phyloP scores from a whole-genome alignment of 2,113 vertebrate genomes.

The Butastur rufipennis region DNA sequence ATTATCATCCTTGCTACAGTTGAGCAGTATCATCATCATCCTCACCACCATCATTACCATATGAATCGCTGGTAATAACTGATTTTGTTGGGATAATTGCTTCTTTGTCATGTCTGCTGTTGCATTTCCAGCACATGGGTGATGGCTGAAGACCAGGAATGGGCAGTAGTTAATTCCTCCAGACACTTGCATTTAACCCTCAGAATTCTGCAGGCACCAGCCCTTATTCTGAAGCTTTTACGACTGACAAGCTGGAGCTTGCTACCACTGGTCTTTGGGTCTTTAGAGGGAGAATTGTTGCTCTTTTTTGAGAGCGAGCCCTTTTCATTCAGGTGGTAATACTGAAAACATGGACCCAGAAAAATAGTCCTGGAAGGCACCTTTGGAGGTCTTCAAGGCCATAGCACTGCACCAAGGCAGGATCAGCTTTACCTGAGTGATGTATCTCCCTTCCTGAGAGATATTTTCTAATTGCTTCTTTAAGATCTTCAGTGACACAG shows the following conservation, averaged over 20 bases:
- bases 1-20: conserved; percentile 47
- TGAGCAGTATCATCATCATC: conserved; percentile 57
- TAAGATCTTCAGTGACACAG: background rate
- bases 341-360: background rate
- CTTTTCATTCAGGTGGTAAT: background rate
- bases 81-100: conserved; percentile 62
- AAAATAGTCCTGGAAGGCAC: background rate
- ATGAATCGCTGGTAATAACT: conserved; percentile 67
- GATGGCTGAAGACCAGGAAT: conserved; percentile 18
- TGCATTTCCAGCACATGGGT: conserved; percentile 5
- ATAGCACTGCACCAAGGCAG: background rate
- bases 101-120: conserved; percentile 53
- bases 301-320: background rate
- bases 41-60: conserved; percentile 62
- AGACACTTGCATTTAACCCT: background rate
- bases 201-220: background rate
- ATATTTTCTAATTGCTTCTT: background rate
- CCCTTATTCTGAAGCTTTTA: background rate
- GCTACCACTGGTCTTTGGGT: background rate
- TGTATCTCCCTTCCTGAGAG: background rate
- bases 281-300: background rate
- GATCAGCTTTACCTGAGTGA: background rate
- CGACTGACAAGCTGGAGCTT: background rate
- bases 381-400: background rate
- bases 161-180: conserved; percentile 27